Conservation (phyloP, 2,113 vertebrate species). For the Heteronetta atricapilla region DNA sequence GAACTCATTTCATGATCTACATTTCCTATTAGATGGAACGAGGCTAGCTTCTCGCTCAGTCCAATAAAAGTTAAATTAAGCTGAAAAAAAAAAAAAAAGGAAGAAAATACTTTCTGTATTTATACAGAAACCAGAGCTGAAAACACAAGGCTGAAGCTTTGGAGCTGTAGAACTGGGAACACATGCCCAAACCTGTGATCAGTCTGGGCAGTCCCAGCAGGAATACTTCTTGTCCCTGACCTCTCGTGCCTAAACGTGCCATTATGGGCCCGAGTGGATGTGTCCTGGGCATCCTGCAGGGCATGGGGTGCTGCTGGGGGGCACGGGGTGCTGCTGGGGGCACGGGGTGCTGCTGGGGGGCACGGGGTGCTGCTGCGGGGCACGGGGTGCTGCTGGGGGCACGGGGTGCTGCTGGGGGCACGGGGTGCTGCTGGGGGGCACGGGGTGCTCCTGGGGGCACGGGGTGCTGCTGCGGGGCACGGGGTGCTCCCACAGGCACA, state of each 20-base stretch:
- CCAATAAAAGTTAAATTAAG: slow-evolving; percentile 20
- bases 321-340: no score
- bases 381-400: no score
- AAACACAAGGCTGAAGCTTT: neutral
- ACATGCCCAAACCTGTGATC: neutral
- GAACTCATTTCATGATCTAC: neutral
- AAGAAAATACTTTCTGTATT: slow-evolving; percentile 18
- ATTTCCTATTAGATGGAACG: neutral
- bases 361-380: no score
- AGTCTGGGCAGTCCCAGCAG: no score
- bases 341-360: no score
- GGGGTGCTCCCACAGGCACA: no score
- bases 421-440: no score
- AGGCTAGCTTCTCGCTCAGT: neutral
- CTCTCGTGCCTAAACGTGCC: neutral
- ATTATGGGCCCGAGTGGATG: neutral
- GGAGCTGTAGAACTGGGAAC: neutral
- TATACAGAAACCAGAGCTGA: neutral
- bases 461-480: no score
- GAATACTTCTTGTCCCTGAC: neutral
- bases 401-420: no score
- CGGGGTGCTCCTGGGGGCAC: no score
- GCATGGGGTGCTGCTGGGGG: no score
- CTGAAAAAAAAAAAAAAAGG: neutral
- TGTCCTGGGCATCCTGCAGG: no score